A percentile compares a stretch with the other conserved stretches of the same genome.
Conservation (phyloP, 2,888 invertebrate genomes). For the Epicampocera succincta region DNA sequence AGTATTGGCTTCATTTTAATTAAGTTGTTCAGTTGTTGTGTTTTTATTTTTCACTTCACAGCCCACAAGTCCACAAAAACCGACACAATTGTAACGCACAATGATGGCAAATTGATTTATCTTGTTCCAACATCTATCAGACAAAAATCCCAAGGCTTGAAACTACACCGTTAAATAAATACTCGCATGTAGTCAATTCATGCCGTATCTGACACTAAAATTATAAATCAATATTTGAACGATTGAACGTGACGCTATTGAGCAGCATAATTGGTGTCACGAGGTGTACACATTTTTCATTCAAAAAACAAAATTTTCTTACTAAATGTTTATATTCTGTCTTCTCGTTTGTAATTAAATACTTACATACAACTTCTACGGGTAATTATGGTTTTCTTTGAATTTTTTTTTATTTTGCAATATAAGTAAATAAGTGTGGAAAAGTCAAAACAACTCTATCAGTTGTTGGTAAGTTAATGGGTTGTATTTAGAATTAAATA, state of each 20-base stretch:
- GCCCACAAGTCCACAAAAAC: not conserved
- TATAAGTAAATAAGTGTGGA: conserved; percentile 36
- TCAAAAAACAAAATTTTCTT: conserved; percentile 18
- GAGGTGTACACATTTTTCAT: conserved; percentile 37
- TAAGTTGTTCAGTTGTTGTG: not conserved
- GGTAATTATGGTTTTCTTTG: conserved; percentile 33
- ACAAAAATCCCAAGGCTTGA: conserved; percentile 31
- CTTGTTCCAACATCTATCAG: conserved; percentile 41
- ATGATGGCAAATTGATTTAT: conserved; percentile 62
- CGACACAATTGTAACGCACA: conserved; percentile 50
- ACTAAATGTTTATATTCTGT: conserved; percentile 14
- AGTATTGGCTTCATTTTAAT: conserved; percentile 56
- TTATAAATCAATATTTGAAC: conserved; percentile 53
- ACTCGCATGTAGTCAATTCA: conserved; percentile 6
- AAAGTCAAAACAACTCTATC: conserved; percentile 25
- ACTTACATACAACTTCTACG: conserved; percentile 22
- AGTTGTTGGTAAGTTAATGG: not conserved
- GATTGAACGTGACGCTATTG: conserved; percentile 25
- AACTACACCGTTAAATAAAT: conserved; percentile 53
- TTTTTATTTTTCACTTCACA: conserved; percentile 36
- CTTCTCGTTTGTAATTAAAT: conserved; percentile 12
- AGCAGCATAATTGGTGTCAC: conserved; percentile 61
- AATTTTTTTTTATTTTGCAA: conserved; percentile 40
- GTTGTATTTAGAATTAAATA: no score
- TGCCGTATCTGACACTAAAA: conserved; percentile 5